These are phyloP conservation scores for Amphipoea lucens DNA, from an alignment of 2,888 invertebrate species.

Conservation along the genomic window DNA sequence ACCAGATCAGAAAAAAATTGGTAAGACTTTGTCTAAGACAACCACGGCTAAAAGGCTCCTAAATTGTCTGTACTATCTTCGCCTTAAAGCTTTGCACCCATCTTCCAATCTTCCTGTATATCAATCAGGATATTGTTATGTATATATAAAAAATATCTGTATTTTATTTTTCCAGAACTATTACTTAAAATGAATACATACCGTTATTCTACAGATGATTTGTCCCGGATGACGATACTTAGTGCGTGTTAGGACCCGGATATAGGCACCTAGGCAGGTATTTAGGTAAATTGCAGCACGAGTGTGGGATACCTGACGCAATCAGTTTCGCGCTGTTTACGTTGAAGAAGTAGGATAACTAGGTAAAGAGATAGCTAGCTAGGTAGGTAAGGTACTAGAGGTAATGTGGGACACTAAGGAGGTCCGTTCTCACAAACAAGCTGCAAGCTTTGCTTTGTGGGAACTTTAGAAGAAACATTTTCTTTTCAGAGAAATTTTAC, in stretches of 20 bases:
- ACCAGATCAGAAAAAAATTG: no score
- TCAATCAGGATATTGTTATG: no score
- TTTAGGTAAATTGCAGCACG: conserved; percentile 35
- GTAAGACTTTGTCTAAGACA: no score
- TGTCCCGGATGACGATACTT: conserved; percentile 2
- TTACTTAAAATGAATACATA: background rate
- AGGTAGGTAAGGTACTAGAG: background rate
- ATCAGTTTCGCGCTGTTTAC: conserved; percentile 46
- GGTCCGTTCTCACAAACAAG: conserved; percentile 14
- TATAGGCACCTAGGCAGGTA: background rate
- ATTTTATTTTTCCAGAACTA: background rate
- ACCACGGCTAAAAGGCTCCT: no score
- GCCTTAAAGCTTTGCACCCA: no score
- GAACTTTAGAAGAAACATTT: background rate
- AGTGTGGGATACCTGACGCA: conserved; percentile 49
- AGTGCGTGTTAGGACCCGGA: background rate
- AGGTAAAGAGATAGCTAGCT: conserved; percentile 18
- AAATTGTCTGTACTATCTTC: no score
- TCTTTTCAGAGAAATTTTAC: background rate
- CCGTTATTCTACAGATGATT: background rate
- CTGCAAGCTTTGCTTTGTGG: background rate
- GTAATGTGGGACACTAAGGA: conserved; percentile 29
- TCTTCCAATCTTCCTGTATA: no score
- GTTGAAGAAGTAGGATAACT: conserved; percentile 23
- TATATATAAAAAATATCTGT: no score